These are phyloP conservation scores for Brachirus orientalis DNA, from an alignment of 2,113 vertebrate species.

Conservation along the genomic window DNA sequence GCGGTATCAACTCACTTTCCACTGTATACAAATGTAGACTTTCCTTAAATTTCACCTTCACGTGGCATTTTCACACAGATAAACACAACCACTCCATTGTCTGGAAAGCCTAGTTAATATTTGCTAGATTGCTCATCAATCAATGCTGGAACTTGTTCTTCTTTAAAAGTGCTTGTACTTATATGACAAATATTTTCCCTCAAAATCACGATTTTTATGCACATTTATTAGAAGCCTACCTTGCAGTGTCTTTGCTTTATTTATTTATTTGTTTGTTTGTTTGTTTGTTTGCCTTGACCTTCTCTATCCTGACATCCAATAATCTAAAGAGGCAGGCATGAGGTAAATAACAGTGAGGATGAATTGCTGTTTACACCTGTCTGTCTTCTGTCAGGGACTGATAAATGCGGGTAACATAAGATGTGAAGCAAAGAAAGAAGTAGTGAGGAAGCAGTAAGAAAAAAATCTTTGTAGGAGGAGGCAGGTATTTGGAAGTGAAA, in stretches of 20 bases:
- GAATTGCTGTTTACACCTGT: conserved; percentile 36
- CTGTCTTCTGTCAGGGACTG: conserved; percentile 26
- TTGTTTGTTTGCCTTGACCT: not conserved
- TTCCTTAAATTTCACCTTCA: not conserved
- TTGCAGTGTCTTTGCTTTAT: conserved; percentile 20
- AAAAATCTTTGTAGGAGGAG: conserved; percentile 9
- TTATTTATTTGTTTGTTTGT: no score
- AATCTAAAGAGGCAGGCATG: conserved; percentile 37
- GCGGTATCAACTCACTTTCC: not conserved
- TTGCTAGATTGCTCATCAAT: conserved; percentile 29
- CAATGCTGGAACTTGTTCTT: conserved; percentile 16
- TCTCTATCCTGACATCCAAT: conserved; percentile 20
- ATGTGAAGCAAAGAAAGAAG: conserved; percentile 2
- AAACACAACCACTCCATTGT: conserved; percentile 8
- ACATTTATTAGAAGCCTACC: not conserved
- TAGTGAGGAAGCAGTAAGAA: not conserved
- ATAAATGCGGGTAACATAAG: conserved; percentile 19
- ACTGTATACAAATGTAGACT: not conserved
- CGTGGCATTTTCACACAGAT: not conserved
- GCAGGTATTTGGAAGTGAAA: conserved; percentile 60
- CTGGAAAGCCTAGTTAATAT: conserved; percentile 38
- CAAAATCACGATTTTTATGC: not conserved
- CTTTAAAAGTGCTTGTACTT: no score
- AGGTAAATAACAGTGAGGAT: conserved; percentile 23
- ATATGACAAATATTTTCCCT: not conserved